Evolutionary conservation across 2,113 vertebrate species (phyloP), one percentile per base, ranked within the genome.

Genomic region (Pteruthius melanotis): DNA sequence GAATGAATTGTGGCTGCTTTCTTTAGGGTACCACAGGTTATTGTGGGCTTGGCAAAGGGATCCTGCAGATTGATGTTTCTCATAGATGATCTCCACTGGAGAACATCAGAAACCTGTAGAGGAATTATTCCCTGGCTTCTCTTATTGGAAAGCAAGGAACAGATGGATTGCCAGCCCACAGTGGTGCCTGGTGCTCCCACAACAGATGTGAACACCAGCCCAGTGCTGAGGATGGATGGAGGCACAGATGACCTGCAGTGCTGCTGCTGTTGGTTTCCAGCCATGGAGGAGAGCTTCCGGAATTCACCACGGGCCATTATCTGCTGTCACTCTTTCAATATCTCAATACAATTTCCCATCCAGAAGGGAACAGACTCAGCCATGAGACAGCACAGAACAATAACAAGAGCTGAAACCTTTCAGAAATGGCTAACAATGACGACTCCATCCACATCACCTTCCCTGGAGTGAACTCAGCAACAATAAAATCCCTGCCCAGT

Each of bases 311-410:
- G 70, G 91, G 79, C 85, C 93, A 96, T 97, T 96, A 97, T 96
- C 96, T 93, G 47, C 96, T 92, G 90, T 97, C 95, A 95, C 92
- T 76, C 66, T 83, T 97, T 97, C 95, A 93, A 61, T 96, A 97
- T 97, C 97, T 98, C 96, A 97, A 97, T 97, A 92, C 61, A 7
- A 27, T 72, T 75, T 84, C 94, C 95, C 71, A 65, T 96, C 89
- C 93, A 92, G 89, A 78, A 91, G 90, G 91, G 76, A 94, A 57
- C 88, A 84, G 65, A 6, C 74, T 75, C 81, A 83, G 69, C 72
- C 95, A 90, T 60, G 91, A 96, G 92, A 92, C 91, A 93, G 82
- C 93, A 93, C 86, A 89, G 87, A 93, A 95, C 87, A 96, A 97
- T 97, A 94, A 97, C 42, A 72, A 79, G 90, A 96, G 93, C 85